Conservation (phyloP, 1,140 invertebrate genomes). For the Ceratosolen fusciceps region DNA sequence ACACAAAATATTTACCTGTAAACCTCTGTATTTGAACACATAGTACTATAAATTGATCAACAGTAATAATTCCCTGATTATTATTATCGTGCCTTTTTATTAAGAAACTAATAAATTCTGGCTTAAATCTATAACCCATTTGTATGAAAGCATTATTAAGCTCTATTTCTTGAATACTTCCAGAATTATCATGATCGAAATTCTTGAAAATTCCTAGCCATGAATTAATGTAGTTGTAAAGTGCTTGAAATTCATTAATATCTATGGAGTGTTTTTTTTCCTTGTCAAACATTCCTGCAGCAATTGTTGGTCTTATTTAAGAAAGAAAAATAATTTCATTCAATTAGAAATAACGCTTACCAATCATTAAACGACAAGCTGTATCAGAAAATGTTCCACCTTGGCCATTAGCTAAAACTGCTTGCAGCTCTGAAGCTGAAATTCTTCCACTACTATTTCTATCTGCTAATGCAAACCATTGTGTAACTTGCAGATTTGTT, state of each 20-base stretch:
- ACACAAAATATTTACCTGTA: constrained; percentile 70
- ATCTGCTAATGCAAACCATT: constrained; percentile 89
- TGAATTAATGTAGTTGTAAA: constrained; percentile 89
- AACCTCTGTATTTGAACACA: constrained; percentile 90
- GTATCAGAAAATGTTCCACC: constrained; percentile 88
- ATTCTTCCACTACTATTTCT: constrained; percentile 87
- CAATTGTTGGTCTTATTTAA: too few species aligned
- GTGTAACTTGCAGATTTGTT: constrained; percentile 78
- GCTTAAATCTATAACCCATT: constrained; percentile 91
- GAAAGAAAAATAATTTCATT: too few species aligned
- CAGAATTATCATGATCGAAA: constrained; percentile 87
- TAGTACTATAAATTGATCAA: constrained; percentile 90
- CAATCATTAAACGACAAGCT: constrained; percentile 91
- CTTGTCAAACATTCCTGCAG: constrained; percentile 88
- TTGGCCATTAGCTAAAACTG: constrained; percentile 88
- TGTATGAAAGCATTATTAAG: constrained; percentile 82
- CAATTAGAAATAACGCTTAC: too few species aligned
- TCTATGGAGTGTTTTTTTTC: constrained; percentile 90
- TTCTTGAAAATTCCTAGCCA: constrained; percentile 87
- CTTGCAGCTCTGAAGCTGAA: constrained; percentile 82
- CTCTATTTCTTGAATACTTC: constrained; percentile 86
- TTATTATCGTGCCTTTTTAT: constrained; percentile 78
- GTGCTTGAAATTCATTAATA: constrained; percentile 86
- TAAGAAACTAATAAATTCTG: constrained; percentile 83
- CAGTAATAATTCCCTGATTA: constrained; percentile 77